Conservation (phyloP, 2,797 vertebrate genomes). For the Emys orbicularis region DNA sequence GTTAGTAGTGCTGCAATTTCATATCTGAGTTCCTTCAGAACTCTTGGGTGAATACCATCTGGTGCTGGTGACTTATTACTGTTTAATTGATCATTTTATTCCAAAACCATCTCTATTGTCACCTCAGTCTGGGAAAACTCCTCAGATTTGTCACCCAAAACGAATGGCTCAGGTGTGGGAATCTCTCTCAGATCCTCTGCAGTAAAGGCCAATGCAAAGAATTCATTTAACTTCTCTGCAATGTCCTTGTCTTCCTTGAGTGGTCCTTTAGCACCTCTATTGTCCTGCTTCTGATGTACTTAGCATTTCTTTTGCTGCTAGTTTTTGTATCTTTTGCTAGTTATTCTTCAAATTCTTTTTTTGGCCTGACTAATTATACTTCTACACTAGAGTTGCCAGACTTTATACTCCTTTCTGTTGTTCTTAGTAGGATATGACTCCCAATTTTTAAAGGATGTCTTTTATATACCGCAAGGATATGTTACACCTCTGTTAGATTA, state of each 20-base stretch:
- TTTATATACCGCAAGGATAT: neutral
- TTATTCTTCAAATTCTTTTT: neutral
- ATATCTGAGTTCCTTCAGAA: too few relatives aligned
- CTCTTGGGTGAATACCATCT: too few relatives aligned
- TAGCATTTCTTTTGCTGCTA: neutral
- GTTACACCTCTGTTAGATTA: conserved; percentile 22
- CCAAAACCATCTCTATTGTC: too few relatives aligned
- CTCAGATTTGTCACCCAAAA: too few relatives aligned
- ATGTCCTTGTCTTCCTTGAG: neutral
- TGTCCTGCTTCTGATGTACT: neutral
- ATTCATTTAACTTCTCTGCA: neutral
- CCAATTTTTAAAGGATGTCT: neutral
- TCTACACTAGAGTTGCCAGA: neutral
- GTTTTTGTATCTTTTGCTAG: neutral
- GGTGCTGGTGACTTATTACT: too few relatives aligned
- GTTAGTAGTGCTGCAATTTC: too few relatives aligned
- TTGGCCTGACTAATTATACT: neutral
- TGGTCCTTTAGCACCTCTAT: neutral
- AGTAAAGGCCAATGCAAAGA: neutral
- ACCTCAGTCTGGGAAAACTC: too few relatives aligned
- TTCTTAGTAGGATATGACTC: neutral
- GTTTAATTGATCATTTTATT: too few relatives aligned
- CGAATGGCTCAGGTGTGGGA: too few relatives aligned
- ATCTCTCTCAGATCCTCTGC: neutral
- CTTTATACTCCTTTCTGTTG: neutral